Conservation (phyloP, 2,888 invertebrate genomes). For the Pristionchus exspectatus region DNA sequence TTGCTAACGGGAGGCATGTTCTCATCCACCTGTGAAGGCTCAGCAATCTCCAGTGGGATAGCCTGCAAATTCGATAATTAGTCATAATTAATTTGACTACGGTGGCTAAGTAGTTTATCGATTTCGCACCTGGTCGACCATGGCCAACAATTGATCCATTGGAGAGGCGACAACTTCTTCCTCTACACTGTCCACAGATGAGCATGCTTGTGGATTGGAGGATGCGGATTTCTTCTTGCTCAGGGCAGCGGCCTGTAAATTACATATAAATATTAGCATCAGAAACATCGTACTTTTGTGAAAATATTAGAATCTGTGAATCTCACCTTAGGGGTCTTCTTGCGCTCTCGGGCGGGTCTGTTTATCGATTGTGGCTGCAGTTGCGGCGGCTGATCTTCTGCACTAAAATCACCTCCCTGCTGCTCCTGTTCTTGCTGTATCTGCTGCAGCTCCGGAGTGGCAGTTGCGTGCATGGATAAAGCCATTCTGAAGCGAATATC, state of each 20-base stretch:
- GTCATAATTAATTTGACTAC: not conserved
- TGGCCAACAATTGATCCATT: not conserved
- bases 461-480: not conserved
- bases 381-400: not conserved
- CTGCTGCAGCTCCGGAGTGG: too few relatives aligned
- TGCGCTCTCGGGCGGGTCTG: not conserved
- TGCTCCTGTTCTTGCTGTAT: too few relatives aligned
- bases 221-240: not conserved
- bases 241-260: too few relatives aligned
- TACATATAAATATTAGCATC: not conserved
- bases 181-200: not conserved
- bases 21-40: not conserved
- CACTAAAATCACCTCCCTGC: too few relatives aligned
- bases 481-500: not conserved
- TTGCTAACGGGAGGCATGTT: not conserved
- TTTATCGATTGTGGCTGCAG: not conserved
- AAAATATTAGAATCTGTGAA: not conserved
- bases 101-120: not conserved
- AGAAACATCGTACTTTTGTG: too few relatives aligned
- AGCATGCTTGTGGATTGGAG: not conserved
- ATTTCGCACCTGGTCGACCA: not conserved
- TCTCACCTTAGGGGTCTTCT: not conserved
- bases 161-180: not conserved
- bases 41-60: not conserved
- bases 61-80: not conserved